Evolutionary conservation across 2,113 vertebrate species (phyloP).

Genomic region (Ivindomyrus marchei): DNA sequence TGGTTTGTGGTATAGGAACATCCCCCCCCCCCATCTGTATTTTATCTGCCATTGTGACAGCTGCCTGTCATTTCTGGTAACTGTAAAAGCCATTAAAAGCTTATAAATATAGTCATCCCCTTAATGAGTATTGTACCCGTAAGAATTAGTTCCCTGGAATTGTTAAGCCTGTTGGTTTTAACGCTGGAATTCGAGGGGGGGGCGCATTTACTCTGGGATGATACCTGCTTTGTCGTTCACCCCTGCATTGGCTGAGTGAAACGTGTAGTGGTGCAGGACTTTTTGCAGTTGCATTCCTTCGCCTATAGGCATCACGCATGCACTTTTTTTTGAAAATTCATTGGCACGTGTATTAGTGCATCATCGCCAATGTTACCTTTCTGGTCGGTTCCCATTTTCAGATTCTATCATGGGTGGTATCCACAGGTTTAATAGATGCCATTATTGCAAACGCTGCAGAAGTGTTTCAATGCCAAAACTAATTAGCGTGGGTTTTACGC

Average conservation of each 20-base stretch:
- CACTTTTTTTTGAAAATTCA: background rate
- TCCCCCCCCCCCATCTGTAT: background rate
- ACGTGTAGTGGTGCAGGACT: background rate
- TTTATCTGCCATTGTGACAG: background rate
- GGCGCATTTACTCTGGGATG: background rate
- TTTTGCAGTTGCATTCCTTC: slow-evolving; percentile 10
- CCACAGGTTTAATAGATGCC: background rate
- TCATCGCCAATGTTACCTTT: background rate
- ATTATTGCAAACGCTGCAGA: background rate
- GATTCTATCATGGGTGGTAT: background rate
- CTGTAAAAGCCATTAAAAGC: background rate
- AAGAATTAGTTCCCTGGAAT: background rate
- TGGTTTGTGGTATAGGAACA: background rate
- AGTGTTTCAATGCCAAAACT: background rate
- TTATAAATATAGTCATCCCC: background rate
- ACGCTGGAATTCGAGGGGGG: background rate
- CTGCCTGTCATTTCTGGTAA: background rate
- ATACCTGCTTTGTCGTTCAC: background rate
- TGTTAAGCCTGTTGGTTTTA: background rate
- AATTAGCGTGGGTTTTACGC: background rate
- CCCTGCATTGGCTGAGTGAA: slow-evolving; percentile 13
- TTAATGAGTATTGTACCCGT: background rate
- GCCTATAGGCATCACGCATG: background rate
- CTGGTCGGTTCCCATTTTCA: background rate
- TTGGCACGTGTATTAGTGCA: background rate